Conservation (phyloP, 2,797 vertebrate species). For the Megalops cyprinoides region DNA sequence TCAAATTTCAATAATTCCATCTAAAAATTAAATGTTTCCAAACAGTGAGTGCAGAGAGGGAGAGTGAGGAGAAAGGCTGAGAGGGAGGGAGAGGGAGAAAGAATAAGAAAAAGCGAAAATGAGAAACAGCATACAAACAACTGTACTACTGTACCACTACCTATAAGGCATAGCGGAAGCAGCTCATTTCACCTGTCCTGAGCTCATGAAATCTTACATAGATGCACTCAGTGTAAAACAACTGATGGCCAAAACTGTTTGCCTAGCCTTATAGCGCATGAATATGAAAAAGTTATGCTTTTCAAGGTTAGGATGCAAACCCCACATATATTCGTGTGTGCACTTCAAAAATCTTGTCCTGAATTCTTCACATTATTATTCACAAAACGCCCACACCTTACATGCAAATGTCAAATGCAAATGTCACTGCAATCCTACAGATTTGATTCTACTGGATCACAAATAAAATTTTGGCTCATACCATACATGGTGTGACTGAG, state of each 20-base stretch:
- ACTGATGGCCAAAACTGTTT: too few relatives aligned
- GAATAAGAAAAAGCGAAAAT: slow-evolving; percentile 23
- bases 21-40: slow-evolving; percentile 83
- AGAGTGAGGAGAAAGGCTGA: slow-evolving; percentile 20
- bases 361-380: not conserved
- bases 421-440: not conserved
- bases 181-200: not conserved
- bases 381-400: not conserved
- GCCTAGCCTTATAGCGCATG: not conserved
- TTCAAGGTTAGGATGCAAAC: not conserved
- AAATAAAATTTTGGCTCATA: not conserved
- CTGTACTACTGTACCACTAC: not conserved
- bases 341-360: not conserved
- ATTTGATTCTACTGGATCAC: not conserved
- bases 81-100: not conserved
- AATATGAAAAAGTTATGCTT: not conserved
- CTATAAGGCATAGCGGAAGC: not conserved
- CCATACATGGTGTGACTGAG: not conserved
- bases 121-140: not conserved
- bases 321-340: not conserved
- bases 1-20: slow-evolving; percentile 82
- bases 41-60: slow-evolving; percentile 54
- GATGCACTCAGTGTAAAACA: too few relatives aligned
- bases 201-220: not conserved
- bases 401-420: too few relatives aligned